Evolutionary conservation across 2,888 invertebrate genomes (phyloP), one percentile per base, ranked within the genome.

Genomic region (Elmis aenea): DNA sequence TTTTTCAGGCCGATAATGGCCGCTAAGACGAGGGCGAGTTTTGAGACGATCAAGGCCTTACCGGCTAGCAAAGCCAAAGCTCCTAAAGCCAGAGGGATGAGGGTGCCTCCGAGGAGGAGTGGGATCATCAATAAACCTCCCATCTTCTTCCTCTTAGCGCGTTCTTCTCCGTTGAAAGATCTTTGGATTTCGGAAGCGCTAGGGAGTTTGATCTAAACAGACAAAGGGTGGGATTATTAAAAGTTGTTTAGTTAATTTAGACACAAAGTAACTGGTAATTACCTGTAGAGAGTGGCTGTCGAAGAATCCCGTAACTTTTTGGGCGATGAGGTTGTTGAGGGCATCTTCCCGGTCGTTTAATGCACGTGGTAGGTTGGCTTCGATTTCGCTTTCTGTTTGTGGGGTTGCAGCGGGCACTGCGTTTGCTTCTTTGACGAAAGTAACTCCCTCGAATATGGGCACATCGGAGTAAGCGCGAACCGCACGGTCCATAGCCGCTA

Each of bases 1-100:
- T 89, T 89, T 73, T 88, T 89, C 64, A 90, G 71, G 2, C 88
- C 89, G 50, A 89, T 85, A 54, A 89, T 88, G 49, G 83, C 85
- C 39, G 89, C 87, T 29, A 89, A 69, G 1, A 88, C 86, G 33
- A 89, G 66, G 0, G 89, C 89, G 50, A 89, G 67, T 61, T 89
- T 89, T 47, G 87, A 86, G 27, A 89, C 84, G 52, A 89, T 88
- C 46, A 89, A 67, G 23, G 89, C 89, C 66, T 90, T 90, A 50
- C 89, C 89, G 24, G 89, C 88, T 34, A 89, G 64, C 30, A 90
- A 73, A 11, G 88, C 87, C 13, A 90, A 65, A 5, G 86, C 87
- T 38, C 88, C 89, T 42, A 88, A 80, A 2, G 88, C 88, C 32
- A 90, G 68, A 3, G 89, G 89, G 23, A 89, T 79, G 61, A 89